Conservation (phyloP, 2,888 invertebrate species). For the Zelleria hepariella region DNA sequence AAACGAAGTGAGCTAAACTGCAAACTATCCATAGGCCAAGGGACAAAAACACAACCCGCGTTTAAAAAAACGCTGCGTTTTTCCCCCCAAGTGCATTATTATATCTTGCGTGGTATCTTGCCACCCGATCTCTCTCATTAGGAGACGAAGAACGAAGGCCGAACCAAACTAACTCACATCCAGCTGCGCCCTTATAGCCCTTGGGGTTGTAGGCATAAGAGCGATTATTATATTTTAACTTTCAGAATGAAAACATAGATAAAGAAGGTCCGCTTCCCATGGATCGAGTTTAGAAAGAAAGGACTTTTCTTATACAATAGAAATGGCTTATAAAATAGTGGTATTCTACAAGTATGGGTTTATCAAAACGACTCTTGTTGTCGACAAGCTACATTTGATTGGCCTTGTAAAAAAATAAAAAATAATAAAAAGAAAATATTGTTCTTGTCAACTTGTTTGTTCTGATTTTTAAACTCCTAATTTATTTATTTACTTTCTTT, state of each 20-base stretch:
- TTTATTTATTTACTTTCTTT: no score
- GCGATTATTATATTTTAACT: neutral
- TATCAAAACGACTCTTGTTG: no score
- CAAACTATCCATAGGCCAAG: no score
- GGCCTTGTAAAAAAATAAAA: neutral
- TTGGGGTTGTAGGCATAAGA: neutral
- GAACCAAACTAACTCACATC: neutral
- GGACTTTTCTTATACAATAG: no score
- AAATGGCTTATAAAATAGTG: no score
- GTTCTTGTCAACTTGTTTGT: no score
- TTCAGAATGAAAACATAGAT: neutral
- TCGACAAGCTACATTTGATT: neutral
- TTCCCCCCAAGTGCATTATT: neutral
- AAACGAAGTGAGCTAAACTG: no score
- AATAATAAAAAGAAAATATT: no score
- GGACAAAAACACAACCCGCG: no score
- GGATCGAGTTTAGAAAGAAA: no score
- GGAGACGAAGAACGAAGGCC: neutral
- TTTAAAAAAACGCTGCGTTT: neutral
- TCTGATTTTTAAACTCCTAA: no score
- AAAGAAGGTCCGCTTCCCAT: neutral
- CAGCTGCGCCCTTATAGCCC: neutral
- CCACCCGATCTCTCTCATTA: constrained; percentile 2
- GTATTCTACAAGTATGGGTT: neutral
- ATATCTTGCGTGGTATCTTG: neutral